Conservation (phyloP, 2,797 vertebrate species). For the Mico argentatus region DNA sequence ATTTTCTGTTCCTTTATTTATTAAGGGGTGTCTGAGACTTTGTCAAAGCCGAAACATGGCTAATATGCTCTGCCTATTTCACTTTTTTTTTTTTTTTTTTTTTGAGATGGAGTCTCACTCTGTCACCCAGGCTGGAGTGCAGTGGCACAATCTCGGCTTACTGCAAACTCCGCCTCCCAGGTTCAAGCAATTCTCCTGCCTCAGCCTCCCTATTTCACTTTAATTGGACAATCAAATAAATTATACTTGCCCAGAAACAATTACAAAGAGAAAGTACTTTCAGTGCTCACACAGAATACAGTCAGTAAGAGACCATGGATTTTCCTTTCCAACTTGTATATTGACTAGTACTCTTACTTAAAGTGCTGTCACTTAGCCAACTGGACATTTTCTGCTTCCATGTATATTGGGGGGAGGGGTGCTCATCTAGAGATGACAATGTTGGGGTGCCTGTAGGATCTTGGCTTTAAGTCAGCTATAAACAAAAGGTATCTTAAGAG, state of each 20-base stretch:
- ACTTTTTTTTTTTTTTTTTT: not conserved
- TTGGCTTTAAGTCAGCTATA: not conserved
- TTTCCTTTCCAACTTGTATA: conserved; percentile 50
- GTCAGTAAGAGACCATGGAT: conserved; percentile 56
- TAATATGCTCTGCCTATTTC: not conserved
- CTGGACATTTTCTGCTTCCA: conserved; percentile 46
- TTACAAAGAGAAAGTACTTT: conserved; percentile 35
- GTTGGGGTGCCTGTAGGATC: not conserved
- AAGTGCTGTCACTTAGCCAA: conserved; percentile 58
- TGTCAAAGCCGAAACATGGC: not conserved
- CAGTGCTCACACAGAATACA: conserved; percentile 14
- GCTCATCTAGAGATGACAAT: not conserved
- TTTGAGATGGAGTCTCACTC: not conserved
- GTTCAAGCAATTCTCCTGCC: not conserved
- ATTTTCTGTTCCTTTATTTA: not conserved
- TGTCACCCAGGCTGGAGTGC: not conserved
- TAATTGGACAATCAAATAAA: conserved; percentile 8
- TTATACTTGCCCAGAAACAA: conserved; percentile 48
- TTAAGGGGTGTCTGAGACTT: not conserved
- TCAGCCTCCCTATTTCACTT: not conserved
- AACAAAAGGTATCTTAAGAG: not conserved
- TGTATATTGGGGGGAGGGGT: not conserved
- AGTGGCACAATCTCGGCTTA: not conserved
- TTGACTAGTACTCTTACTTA: conserved; percentile 37
- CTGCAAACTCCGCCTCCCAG: not conserved